Base-by-base conservation (phyloP, 1,140 invertebrate genomes). In the Helicoverpa armigera region DNA sequence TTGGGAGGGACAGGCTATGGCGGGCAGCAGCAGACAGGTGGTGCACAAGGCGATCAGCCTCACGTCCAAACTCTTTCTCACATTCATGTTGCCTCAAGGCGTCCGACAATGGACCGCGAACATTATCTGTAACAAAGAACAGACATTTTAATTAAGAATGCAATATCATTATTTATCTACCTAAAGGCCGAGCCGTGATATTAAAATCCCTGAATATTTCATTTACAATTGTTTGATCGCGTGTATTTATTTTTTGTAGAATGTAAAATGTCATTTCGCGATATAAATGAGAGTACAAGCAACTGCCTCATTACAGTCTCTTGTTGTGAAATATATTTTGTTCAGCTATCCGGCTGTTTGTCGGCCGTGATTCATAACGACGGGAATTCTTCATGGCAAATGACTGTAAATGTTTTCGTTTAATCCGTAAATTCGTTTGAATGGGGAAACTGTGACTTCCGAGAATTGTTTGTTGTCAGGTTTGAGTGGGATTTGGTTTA, bases 1-100 rank as follows among this genome's bases (percentile, higher is more conserved):
- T 48, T 95, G 94, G 56, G 96, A 96, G 0, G 98, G 98, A 90
- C 98, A 98, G 16, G 96, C 96, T 79, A 92, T 89, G 13, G 91
- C 90, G 11, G 90, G 90, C 10, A 93, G 86, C 18, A 94, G 85
- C 69, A 94, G 79, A 79, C 91, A 94, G 11, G 93, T 93, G 18
- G 91, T 93, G 88, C 90, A 94, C 81, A 94, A 87, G 87, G 91
- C 93, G 54, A 94, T 88, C 10, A 94, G 91, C 90, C 92, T 89
- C 78, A 92, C 86, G 85, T 94, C 90, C 81, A 93, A 85, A 86
- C 82, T 86, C 83, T 89, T 85, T 85, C 86, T 90, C 79, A 94
- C 79, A 88, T 85, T 92, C 93, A 94, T 94, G 84, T 92, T 92
- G 90, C 89, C 87, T 94, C 85, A 94, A 89, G 92, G 88, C 91